phyloP scores from a whole-genome alignment of 1,140 invertebrate species.

The Drosophila subpulchrella region DNA sequence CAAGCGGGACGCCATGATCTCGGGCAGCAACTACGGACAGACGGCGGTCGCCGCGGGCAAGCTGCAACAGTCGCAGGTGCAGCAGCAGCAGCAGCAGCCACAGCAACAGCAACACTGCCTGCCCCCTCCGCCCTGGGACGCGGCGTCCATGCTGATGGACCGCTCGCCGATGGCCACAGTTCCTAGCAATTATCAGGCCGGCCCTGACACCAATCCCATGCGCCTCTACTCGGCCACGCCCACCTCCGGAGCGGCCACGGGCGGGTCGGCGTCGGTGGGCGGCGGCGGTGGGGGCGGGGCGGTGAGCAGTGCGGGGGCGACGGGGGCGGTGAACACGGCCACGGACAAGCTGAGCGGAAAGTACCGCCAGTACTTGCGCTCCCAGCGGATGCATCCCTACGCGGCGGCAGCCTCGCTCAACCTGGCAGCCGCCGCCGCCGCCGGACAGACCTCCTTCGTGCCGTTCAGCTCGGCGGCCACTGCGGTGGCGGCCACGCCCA shows the following conservation, averaged over 20 bases:
- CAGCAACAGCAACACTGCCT: slow-evolving; percentile 69
- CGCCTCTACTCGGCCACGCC: slow-evolving; percentile 57
- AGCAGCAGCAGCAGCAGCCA: slow-evolving; percentile 28
- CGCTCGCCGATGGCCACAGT: slow-evolving; percentile 84
- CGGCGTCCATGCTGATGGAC: slow-evolving; percentile 71
- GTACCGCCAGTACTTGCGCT: slow-evolving; percentile 86
- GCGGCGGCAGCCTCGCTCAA: slow-evolving; percentile 82
- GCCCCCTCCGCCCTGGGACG: slow-evolving; percentile 64
- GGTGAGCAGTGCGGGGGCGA: slow-evolving; percentile 21
- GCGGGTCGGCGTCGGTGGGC: slow-evolving; percentile 19
- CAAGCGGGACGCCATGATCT: slow-evolving; percentile 83
- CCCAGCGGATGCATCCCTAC: slow-evolving; percentile 86
- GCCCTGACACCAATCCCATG: slow-evolving; percentile 80
- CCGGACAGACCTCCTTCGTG: slow-evolving; percentile 84
- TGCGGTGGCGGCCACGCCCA: slow-evolving; percentile 66
- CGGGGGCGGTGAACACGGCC: slow-evolving; percentile 36
- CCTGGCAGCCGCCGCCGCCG: slow-evolving; percentile 62
- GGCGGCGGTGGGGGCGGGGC: slow-evolving; percentile 22
- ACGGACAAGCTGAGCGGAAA: slow-evolving; percentile 86
- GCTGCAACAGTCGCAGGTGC: slow-evolving; percentile 38
- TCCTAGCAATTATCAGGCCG: slow-evolving; percentile 85
- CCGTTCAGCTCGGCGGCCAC: slow-evolving; percentile 77
- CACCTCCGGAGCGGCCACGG: slow-evolving; percentile 55
- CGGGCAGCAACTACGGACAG: slow-evolving; percentile 68
- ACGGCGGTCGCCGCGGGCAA: slow-evolving; percentile 35